These are phyloP conservation scores for Pseudanteris insignis DNA, from an alignment of 2,888 invertebrate genomes.

Conservation along the genomic window DNA sequence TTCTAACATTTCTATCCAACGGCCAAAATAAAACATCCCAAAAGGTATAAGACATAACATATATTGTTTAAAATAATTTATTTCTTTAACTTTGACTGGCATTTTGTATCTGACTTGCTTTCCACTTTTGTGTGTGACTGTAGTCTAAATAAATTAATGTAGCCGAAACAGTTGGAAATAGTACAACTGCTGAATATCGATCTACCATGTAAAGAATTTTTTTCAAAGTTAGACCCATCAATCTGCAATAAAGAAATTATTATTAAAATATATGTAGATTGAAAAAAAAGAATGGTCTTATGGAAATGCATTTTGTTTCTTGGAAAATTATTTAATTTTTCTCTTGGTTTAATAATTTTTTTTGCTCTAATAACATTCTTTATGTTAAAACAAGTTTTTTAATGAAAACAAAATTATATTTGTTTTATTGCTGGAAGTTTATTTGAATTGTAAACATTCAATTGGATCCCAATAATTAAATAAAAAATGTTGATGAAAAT, in stretches of 20 bases:
- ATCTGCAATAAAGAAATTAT: conserved; percentile 9
- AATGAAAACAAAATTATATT: too few species aligned
- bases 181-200: conserved; percentile 75
- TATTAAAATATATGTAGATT: too few species aligned
- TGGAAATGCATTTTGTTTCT: too few species aligned
- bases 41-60: conserved; percentile 69
- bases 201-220: conserved; percentile 58
- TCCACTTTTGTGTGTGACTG: conserved; percentile 79
- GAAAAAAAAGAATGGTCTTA: too few species aligned
- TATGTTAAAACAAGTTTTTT: too few species aligned
- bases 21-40: conserved; percentile 72
- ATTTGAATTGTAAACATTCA: too few species aligned
- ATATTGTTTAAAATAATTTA: conserved; percentile 69
- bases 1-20: conserved; percentile 75
- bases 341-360: too few species aligned
- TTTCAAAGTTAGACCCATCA: conserved; percentile 49
- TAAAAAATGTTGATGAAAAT: too few species aligned
- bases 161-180: conserved; percentile 73
- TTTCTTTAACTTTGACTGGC: conserved; percentile 45
- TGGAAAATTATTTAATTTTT: too few species aligned
- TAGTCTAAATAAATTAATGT: conserved; percentile 77
- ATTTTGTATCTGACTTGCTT: conserved; percentile 58
- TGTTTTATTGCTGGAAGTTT: too few species aligned
- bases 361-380: too few species aligned
- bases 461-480: too few species aligned